phyloP scores from a whole-genome alignment of 2,797 vertebrate genomes.

The Phoebastria nigripes region DNA sequence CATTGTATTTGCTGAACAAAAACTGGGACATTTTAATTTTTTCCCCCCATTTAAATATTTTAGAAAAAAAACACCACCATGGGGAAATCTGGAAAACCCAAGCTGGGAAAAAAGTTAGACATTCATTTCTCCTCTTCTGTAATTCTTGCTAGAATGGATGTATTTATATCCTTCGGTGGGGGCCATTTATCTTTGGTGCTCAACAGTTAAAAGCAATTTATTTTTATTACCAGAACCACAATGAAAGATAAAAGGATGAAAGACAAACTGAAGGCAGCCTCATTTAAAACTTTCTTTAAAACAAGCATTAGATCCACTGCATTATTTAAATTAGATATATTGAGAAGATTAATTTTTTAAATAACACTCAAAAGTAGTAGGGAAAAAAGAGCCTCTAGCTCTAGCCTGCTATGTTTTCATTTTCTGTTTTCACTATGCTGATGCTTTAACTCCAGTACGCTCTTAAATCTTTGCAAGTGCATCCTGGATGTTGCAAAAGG shows the following conservation, averaged over 20 bases:
- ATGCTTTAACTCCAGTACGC: background rate
- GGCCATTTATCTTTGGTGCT: background rate
- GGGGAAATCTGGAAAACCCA: background rate
- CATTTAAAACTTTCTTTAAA: background rate
- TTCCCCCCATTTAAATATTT: background rate
- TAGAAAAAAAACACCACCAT: background rate
- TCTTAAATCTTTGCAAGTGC: background rate
- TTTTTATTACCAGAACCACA: background rate
- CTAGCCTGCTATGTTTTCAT: background rate
- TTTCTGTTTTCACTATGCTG: background rate
- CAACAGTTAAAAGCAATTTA: background rate
- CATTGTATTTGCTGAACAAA: background rate
- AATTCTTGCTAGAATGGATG: background rate
- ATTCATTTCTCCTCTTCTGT: accelerated
- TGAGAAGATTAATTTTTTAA: background rate
- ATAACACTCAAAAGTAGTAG: background rate
- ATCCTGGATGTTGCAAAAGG: background rate
- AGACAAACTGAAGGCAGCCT: background rate
- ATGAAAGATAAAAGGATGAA: background rate
- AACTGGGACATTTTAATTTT: background rate
- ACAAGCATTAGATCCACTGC: background rate
- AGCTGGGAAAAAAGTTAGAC: no score
- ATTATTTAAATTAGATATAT: background rate
- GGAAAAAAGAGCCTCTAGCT: background rate
- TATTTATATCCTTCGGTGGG: background rate